Evolutionary conservation across 2,797 vertebrate genomes (phyloP), one percentile per base, ranked within the genome.

Genomic region (Gymnoscopelus braueri): DNA sequence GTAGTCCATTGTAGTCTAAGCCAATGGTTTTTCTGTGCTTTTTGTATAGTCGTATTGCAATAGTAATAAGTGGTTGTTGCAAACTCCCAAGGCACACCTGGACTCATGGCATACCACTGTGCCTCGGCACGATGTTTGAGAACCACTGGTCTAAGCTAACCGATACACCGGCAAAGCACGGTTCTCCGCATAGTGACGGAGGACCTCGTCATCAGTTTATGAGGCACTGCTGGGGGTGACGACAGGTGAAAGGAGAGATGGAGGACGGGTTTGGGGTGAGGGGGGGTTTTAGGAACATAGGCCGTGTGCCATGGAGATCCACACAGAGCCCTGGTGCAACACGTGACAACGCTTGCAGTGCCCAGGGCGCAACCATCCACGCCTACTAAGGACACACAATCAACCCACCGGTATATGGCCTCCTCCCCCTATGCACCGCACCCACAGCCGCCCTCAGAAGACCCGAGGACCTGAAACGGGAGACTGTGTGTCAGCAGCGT

Each of bases 401-500:
- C 66, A 32, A 24, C 13, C 55, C 66, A 47, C 48, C 72, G 15
- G 39, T 39, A 39, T 39, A 39, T 39, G 39, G 39, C 39, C 39
- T 39, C 51, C 75, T 78, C 79, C 83, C 81, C 80, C 77, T 67
- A 48, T 35, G 39, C 78, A 65, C 52, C 29, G 55, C 3, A 49
- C 76, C 82, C 60, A 62, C n/a, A 15, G 71, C 35, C 55, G 39
- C 71, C 84, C 83, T 81, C 71, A 67, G 72, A 84, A 79, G 76
- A 79, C 63, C 63, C 65, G 72, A 84, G 80, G 76, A 79, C 63
- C 63, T 88, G 87, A 87, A 90, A 92, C 79, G 29, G 66, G 82
- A 91, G 79, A 83, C 7, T 7, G 48, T 5, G 39, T 13, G 67
- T 75, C 65, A 62, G 62, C 61, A 67, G 69, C 63, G 75, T 52